Percentiles rank a stretch among this genome's conserved stretches.
phyloP scores from a whole-genome alignment of 2,113 vertebrate species.

The Chlorodrepanis virens region DNA sequence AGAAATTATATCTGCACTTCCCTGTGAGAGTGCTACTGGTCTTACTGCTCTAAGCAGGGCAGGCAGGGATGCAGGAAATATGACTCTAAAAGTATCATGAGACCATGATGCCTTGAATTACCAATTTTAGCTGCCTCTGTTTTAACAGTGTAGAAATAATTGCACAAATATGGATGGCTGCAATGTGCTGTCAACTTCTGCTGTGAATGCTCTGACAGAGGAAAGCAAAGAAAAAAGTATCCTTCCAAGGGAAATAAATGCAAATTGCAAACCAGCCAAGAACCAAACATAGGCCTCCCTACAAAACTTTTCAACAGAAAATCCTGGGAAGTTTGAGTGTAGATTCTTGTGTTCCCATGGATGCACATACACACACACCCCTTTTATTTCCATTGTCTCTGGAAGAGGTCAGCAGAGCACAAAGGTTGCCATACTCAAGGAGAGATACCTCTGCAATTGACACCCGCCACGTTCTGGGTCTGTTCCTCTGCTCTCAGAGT shows the following conservation, averaged over 20 bases:
- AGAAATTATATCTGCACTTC: conserved; percentile 41
- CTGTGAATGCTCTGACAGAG: not conserved
- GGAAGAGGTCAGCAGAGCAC: not conserved
- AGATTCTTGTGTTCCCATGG: no score
- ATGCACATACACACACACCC: fast-evolving
- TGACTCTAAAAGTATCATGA: not conserved
- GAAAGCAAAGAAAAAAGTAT: not conserved
- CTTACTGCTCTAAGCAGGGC: conserved; percentile 27
- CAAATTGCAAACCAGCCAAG: not conserved
- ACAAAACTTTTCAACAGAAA: not conserved
- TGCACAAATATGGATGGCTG: not conserved
- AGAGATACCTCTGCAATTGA: fast-evolving
- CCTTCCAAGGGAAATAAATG: not conserved
- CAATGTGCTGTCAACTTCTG: not conserved
- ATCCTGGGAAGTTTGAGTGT: not conserved
- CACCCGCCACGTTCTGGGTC: not conserved
- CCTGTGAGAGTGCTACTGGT: not conserved
- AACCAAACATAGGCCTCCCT: not conserved
- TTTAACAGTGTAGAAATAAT: not conserved
- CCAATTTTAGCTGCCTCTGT: not conserved
- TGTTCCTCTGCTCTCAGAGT: not conserved
- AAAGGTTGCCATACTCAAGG: fast-evolving
- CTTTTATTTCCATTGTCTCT: fast-evolving
- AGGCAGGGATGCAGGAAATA: not conserved
- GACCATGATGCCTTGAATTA: not conserved